Conservation (phyloP, 2,113 vertebrate species). For the Eulemur rufifrons region DNA sequence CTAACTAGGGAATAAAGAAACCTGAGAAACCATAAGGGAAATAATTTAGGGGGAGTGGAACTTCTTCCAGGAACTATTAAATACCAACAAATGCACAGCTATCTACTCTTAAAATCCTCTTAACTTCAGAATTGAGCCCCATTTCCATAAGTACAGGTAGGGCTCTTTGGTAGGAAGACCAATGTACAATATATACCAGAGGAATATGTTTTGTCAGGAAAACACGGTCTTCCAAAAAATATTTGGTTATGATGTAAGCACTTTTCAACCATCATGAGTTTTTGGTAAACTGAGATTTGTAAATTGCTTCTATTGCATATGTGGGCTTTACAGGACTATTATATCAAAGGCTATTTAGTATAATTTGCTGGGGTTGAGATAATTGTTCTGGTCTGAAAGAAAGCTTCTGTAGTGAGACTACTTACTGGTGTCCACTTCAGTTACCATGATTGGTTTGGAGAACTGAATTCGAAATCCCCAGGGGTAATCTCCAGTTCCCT, state of each 20-base stretch:
- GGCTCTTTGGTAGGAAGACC: neutral
- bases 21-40: neutral
- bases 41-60: neutral
- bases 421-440: conserved; percentile 96
- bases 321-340: neutral
- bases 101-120: neutral
- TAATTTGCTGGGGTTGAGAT: neutral
- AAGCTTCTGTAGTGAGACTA: conserved; percentile 11
- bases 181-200: neutral
- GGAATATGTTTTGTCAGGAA: neutral
- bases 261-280: neutral
- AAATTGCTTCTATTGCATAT: neutral
- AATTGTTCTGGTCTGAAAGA: neutral
- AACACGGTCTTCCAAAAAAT: neutral
- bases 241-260: neutral
- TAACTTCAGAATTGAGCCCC: neutral
- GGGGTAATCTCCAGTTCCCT: conserved; percentile 91
- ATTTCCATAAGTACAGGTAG: neutral
- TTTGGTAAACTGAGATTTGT: neutral
- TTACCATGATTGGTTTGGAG: conserved; percentile 94
- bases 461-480: conserved; percentile 97
- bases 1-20: neutral
- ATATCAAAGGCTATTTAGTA: neutral
- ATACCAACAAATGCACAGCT: neutral
- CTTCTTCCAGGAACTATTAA: neutral